Evolutionary conservation across 2,797 vertebrate genomes (phyloP), one percentile per base, ranked within the genome.

Genomic region (Petrocephalus sullivani): DNA sequence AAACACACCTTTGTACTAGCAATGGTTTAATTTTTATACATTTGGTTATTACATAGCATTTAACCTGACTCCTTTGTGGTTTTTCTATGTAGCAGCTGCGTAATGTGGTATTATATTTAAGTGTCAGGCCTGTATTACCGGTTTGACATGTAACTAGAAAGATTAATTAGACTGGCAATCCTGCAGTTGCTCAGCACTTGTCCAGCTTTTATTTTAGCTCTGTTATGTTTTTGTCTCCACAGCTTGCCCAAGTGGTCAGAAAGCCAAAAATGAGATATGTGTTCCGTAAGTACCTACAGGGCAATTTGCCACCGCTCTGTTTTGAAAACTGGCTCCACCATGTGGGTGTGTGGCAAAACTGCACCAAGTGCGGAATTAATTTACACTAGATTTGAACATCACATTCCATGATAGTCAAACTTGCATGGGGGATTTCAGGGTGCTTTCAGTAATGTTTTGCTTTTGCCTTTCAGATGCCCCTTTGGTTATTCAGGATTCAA

Each of bases 401-500:
- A 58, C 3, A 71, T 0, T 57, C 87, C 84, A 87, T 89, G 89
- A 57, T 85, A 37, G 23, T 56, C 4, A 28, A 33, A 89, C 89
- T 90, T 91, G 91, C 92, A 91, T 94, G 82, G 53, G 82, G 85
- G 61, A 58, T 83, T 67, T 49, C 21, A 19, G 53, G 53, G 28
- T 78, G 71, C 51, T 75, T 57, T 90, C 33, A 46, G n/a, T 33
- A 46, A 61, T 60, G 16, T 21, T 33, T 28, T 61, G 1, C 60
- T 56, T 49, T 89, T 90, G 1, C 91, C 56, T 93, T 93, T 91
- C 91, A 96, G 95, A 0, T 96, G 95, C 86, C 0, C 3, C 0
- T 94, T 92, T 90, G 94, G 94, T 10, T 58, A 46, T 12, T 89
- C 91, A 46, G 94, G 95, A 75, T 89, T 93, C 0, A 91, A 94